These are phyloP conservation scores for Xiphorhynchus erythropygius DNA, from an alignment of 2,797 vertebrate genomes.

Conservation along the genomic window DNA sequence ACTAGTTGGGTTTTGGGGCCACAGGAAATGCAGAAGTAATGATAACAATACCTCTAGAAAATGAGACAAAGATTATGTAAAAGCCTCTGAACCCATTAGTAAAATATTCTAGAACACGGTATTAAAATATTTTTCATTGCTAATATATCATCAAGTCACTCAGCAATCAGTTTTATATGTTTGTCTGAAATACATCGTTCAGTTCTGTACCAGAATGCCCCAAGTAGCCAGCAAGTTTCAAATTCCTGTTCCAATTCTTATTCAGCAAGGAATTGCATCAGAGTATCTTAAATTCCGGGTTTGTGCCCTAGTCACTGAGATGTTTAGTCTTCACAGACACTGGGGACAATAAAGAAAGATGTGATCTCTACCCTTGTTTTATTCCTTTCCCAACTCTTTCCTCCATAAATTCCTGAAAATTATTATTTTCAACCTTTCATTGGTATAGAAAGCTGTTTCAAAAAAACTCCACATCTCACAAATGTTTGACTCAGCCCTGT, in stretches of 20 bases:
- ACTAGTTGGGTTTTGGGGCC: slow-evolving; percentile 39
- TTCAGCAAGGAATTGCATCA: not conserved
- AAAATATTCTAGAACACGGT: not conserved
- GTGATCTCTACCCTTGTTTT: not conserved
- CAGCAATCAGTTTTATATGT: not conserved
- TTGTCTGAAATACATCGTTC: not conserved
- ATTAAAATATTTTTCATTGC: not conserved
- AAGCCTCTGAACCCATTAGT: not conserved
- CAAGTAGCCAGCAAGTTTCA: not conserved
- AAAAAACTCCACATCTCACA: not conserved
- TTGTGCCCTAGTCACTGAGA: not conserved
- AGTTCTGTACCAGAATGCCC: not conserved
- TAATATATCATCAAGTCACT: not conserved
- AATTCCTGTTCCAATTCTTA: not conserved
- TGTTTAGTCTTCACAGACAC: not conserved
- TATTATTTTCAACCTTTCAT: not conserved
- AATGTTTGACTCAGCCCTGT: not conserved
- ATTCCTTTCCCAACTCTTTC: not conserved
- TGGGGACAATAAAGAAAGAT: not conserved
- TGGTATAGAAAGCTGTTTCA: not conserved
- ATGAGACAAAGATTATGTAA: not conserved
- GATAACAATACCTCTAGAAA: slow-evolving; percentile 25
- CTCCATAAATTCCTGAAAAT: not conserved
- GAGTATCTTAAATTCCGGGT: not conserved
- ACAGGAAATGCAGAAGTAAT: slow-evolving; percentile 9